A percentile compares a stretch with the other conserved stretches of the same genome.
These are phyloP conservation scores for Tenodera sinensis DNA, from an alignment of 2,888 invertebrate species.

Conservation along the genomic window DNA sequence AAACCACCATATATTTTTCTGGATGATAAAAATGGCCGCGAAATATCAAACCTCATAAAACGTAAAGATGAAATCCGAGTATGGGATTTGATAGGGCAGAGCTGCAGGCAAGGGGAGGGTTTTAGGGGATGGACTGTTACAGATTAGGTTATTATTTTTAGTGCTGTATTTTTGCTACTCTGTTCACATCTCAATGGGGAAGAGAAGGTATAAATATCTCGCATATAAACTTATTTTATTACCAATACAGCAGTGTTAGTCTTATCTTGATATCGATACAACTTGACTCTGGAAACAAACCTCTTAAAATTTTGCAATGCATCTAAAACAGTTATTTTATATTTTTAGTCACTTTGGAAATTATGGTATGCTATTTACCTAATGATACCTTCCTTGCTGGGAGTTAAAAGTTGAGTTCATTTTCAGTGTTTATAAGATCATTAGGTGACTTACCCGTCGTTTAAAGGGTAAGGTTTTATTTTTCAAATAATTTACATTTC, in stretches of 20 bases:
- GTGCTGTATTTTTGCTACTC: background rate
- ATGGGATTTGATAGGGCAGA: background rate
- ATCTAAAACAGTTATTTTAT: background rate
- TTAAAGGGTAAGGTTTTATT: too few relatives aligned
- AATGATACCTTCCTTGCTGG: too few relatives aligned
- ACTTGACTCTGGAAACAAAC: background rate
- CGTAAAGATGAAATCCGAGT: background rate
- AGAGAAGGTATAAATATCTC: background rate
- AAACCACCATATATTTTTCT: background rate
- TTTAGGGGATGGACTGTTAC: background rate
- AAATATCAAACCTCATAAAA: slow-evolving; percentile 22
- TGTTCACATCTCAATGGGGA: background rate
- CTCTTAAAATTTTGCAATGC: background rate
- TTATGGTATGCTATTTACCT: too few relatives aligned
- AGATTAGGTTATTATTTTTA: slow-evolving; percentile 7
- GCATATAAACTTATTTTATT: background rate
- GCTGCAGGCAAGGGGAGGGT: background rate
- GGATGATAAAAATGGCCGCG: slow-evolving; percentile 9
- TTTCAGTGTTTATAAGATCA: too few relatives aligned
- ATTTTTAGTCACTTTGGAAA: background rate
- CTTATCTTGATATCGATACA: background rate
- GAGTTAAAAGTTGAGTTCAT: too few relatives aligned
- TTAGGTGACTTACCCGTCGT: too few relatives aligned
- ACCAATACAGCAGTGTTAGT: background rate
- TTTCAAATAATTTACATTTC: too few relatives aligned